Conservation (phyloP, 2,888 invertebrate species). For the Cantharis rufa region DNA sequence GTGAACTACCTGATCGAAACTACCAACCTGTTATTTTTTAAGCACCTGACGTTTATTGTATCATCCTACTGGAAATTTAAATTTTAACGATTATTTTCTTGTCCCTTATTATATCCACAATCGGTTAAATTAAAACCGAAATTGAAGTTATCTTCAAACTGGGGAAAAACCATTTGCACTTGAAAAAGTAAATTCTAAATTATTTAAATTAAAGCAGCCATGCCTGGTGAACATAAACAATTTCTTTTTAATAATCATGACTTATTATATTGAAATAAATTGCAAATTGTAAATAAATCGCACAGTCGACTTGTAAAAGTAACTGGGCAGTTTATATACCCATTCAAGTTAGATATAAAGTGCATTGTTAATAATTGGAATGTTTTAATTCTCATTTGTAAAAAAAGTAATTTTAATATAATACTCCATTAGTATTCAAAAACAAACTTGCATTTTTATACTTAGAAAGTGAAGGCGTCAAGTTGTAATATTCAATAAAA, state of each 20-base stretch:
- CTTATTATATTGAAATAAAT: neutral
- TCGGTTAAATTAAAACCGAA: neutral
- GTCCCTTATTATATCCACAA: neutral
- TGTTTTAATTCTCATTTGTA: neutral
- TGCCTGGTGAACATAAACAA: neutral
- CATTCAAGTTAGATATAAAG: neutral
- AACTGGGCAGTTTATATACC: neutral
- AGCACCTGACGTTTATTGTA: conserved; percentile 36
- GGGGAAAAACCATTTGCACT: neutral
- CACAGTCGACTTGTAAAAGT: neutral
- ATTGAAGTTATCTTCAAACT: neutral
- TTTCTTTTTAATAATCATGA: neutral
- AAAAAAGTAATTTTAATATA: neutral
- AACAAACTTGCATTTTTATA: neutral
- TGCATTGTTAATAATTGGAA: neutral
- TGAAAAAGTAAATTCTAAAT: neutral
- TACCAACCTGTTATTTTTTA: conserved; percentile 29
- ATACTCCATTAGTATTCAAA: neutral
- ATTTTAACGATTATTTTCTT: neutral
- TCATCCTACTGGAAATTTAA: neutral
- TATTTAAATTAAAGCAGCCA: neutral
- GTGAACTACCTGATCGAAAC: conserved; percentile 43
- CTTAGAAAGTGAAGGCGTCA: neutral
- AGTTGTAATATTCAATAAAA: too few species aligned
- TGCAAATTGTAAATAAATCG: neutral